phyloP scores from a whole-genome alignment of 64 coral and sea anemone genomes.

The Astreopora myriophthalma region DNA sequence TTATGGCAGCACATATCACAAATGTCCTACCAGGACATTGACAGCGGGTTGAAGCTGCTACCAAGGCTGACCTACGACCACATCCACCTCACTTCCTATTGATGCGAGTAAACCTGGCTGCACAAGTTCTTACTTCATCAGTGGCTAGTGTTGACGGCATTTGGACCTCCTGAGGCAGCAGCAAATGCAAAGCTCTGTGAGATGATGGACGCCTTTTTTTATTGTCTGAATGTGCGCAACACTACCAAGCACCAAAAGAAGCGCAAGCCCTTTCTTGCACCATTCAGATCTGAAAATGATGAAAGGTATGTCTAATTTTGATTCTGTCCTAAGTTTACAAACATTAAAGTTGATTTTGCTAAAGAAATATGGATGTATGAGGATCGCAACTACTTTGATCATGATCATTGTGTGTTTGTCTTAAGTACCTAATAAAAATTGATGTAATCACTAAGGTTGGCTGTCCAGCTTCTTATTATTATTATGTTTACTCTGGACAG shows the following conservation, averaged over 20 bases:
- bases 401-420: too few species aligned
- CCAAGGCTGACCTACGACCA: constrained; percentile 27
- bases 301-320: constrained; percentile 42
- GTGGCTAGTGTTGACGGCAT: constrained; percentile 11
- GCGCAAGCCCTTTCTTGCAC: too few species aligned
- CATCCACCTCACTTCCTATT: constrained; percentile 19
- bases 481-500: too few species aligned
- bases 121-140: constrained; percentile 2
- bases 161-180: constrained; percentile 27
- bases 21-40: constrained; percentile 1
- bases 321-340: too few species aligned
- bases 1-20: neutral
- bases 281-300: constrained; percentile 12
- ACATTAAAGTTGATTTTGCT: too few species aligned
- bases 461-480: too few species aligned
- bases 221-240: constrained; percentile 51
- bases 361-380: too few species aligned
- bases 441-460: too few species aligned
- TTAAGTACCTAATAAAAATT: too few species aligned
- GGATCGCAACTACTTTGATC: too few species aligned
- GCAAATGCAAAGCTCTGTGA: constrained; percentile 14
- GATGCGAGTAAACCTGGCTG: neutral
- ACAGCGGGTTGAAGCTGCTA: constrained; percentile 11
- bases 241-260: too few species aligned
- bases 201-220: neutral